Evolutionary conservation across 2,888 invertebrate species (phyloP).

Genomic region (Aporophyla lueneburgensis): DNA sequence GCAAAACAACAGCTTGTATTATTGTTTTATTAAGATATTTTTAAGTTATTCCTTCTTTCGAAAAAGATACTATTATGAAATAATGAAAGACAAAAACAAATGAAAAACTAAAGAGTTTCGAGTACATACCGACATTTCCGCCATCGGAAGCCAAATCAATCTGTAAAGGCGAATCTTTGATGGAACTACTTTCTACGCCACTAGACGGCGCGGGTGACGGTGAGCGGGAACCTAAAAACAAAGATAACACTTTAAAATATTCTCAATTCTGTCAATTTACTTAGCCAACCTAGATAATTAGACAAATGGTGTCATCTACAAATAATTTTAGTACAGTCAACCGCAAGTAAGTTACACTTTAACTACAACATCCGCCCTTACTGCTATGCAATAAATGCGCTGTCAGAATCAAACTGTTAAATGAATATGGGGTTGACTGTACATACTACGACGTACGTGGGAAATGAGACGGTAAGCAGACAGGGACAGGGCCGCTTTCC

Average conservation of each 20-base stretch:
- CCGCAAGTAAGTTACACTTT: background rate
- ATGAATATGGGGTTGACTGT: background rate
- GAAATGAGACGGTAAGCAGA: background rate
- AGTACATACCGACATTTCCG: conserved; percentile 86
- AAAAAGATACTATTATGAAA: background rate
- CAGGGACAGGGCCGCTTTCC: background rate
- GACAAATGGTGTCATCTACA: background rate
- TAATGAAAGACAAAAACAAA: conserved; percentile 47
- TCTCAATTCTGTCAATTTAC: background rate
- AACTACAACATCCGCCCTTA: too few relatives aligned
- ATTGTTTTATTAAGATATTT: background rate
- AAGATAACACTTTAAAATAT: background rate
- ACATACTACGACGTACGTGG: too few relatives aligned
- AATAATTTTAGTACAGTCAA: background rate
- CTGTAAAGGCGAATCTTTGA: conserved; percentile 95
- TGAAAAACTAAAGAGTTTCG: conserved; percentile 6
- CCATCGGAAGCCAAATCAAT: conserved; percentile 94
- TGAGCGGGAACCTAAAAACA: conserved; percentile 92
- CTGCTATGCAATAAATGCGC: background rate
- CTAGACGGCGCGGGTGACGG: conserved; percentile 97
- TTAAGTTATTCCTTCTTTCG: background rate
- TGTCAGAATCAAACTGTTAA: background rate
- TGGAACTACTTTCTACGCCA: conserved; percentile 95
- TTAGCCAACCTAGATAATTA: too few relatives aligned
- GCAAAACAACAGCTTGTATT: too few relatives aligned